These are phyloP conservation scores for Camponotus fellah DNA, from an alignment of 2,888 invertebrate species.

Conservation along the genomic window DNA sequence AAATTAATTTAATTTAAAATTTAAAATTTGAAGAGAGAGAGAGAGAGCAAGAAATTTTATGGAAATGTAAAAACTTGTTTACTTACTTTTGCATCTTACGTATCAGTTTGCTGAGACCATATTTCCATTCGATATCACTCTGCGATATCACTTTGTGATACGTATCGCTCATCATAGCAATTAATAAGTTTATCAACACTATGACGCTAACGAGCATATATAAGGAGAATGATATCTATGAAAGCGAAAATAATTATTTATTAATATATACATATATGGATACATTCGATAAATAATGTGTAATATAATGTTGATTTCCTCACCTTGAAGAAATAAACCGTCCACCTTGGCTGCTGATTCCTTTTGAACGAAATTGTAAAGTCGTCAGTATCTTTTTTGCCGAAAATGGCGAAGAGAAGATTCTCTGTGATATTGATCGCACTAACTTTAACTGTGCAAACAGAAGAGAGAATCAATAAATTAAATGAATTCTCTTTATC, in stretches of 20 bases:
- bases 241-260: slow-evolving; percentile 26
- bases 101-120: slow-evolving; percentile 91
- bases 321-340: slow-evolving; percentile 94
- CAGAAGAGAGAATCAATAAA: slow-evolving; percentile 72
- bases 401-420: slow-evolving; percentile 99
- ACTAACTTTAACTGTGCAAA: slow-evolving; percentile 94
- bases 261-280: neutral
- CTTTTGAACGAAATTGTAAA: slow-evolving; percentile 80
- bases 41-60: no score
- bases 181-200: slow-evolving; percentile 99
- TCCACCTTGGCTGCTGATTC: slow-evolving; percentile 92
- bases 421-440: slow-evolving; percentile 98
- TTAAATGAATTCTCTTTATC: slow-evolving; percentile 1
- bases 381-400: slow-evolving; percentile 94
- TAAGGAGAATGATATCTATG: slow-evolving; percentile 91
- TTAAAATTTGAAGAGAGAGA: neutral
- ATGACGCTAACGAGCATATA: slow-evolving; percentile 99
- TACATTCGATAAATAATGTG: neutral
- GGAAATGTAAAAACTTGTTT: neutral
- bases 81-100: slow-evolving; percentile 90
- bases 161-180: slow-evolving; percentile 99
- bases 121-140: slow-evolving; percentile 93
- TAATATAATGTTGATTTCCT: slow-evolving; percentile 74
- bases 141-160: slow-evolving; percentile 98
- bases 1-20: neutral